A percentile compares a stretch with the other conserved stretches of the same genome.
Conservation (phyloP, 2,888 invertebrate genomes). For the Girardia tigrina region DNA sequence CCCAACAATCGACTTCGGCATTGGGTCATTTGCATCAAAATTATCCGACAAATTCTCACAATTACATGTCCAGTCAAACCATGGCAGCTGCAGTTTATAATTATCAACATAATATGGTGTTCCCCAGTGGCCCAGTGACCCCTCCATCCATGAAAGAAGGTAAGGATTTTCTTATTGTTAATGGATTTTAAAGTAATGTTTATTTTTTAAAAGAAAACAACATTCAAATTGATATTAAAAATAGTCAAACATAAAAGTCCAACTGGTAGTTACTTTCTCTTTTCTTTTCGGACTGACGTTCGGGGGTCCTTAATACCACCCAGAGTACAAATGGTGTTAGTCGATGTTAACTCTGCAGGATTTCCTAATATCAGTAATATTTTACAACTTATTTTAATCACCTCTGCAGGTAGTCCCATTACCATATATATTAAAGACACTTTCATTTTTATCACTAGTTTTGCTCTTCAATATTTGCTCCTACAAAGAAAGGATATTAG, state of each 20-base stretch:
- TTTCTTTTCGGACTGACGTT: too few species aligned
- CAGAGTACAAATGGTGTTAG: neutral
- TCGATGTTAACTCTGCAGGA: neutral
- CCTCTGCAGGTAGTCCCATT: neutral
- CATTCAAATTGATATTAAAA: too few species aligned
- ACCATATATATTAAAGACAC: too few species aligned
- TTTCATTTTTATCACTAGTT: too few species aligned
- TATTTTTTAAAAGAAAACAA: neutral
- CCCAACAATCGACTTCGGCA: neutral
- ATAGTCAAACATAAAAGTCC: too few species aligned
- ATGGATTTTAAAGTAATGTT: neutral
- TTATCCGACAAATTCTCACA: slow-evolving; percentile 10
- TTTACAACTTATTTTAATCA: neutral
- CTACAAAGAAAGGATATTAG: too few species aligned
- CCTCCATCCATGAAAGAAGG: slow-evolving; percentile 31
- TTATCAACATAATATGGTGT: slow-evolving; percentile 30
- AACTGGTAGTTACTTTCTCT: too few species aligned
- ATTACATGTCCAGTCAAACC: neutral
- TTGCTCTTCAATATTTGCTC: too few species aligned
- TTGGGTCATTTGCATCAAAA: slow-evolving; percentile 15
- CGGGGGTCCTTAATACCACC: neutral
- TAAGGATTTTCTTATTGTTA: neutral
- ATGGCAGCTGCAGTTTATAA: slow-evolving; percentile 21
- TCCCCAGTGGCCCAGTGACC: slow-evolving; percentile 27
- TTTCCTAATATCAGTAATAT: neutral